Percentiles rank a stretch among this genome's conserved stretches.
Conservation (phyloP, 1,140 invertebrate genomes). For the Macrobrachium nipponense region DNA sequence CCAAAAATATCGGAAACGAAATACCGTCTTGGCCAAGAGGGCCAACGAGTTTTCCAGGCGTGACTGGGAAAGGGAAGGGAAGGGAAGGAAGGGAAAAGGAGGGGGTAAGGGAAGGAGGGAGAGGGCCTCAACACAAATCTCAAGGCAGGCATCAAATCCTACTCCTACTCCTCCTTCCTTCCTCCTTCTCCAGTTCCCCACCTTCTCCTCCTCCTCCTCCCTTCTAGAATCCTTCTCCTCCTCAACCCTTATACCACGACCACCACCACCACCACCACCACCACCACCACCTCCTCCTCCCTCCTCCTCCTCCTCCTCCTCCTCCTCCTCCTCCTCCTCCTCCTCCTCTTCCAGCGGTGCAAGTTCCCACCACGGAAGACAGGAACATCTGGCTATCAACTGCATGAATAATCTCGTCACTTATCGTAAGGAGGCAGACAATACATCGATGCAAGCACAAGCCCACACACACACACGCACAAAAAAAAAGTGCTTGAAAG, state of each 20-base stretch:
- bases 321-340: background rate
- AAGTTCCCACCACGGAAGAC: background rate
- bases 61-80: background rate
- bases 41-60: background rate
- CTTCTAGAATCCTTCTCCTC: background rate
- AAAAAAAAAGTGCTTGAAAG: background rate
- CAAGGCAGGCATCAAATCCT: background rate
- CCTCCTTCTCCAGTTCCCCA: background rate
- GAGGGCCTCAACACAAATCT: background rate
- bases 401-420: too few species aligned
- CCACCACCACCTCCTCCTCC: background rate
- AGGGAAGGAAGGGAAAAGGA: conserved; percentile 15
- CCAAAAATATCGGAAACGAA: too few species aligned
- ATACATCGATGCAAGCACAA: background rate
- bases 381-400: too few species aligned
- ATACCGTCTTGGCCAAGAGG: background rate
- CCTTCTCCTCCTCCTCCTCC: background rate
- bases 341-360: background rate
- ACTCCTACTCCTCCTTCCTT: background rate
- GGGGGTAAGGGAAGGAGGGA: background rate
- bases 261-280: background rate
- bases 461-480: conserved; percentile 6
- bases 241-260: background rate
- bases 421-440: too few species aligned
- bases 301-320: background rate